Conservation (phyloP, 2,113 vertebrate genomes). For the Chaetops frenatus region DNA sequence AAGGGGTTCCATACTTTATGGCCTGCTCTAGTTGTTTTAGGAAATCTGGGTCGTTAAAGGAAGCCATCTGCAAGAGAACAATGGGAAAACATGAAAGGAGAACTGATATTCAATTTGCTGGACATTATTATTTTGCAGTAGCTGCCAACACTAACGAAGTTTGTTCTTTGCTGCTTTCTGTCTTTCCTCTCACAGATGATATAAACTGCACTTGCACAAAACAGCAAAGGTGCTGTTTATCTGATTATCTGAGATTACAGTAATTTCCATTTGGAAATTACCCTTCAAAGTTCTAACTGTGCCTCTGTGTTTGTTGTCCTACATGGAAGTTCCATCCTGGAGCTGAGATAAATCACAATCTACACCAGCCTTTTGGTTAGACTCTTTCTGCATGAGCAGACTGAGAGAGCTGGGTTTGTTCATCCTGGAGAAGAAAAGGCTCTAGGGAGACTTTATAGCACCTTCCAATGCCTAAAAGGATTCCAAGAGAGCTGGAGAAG, state of each 20-base stretch:
- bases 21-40: constrained; percentile 91
- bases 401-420: neutral
- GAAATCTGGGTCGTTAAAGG: constrained; percentile 95
- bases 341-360: neutral
- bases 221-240: neutral
- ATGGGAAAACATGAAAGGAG: neutral
- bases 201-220: neutral
- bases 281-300: neutral
- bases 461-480: neutral
- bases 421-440: neutral
- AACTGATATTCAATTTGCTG: neutral
- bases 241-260: neutral
- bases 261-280: neutral
- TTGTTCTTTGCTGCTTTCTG: neutral
- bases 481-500: neutral
- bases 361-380: neutral
- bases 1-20: constrained; percentile 90
- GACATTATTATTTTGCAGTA: neutral
- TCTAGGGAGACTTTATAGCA: neutral
- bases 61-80: constrained; percentile 78
- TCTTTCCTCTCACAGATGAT: neutral
- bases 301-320: neutral
- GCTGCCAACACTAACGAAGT: neutral
- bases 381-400: neutral
- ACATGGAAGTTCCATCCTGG: neutral